Percentiles rank a stretch among this genome's conserved stretches.
Conservation (phyloP, 2,113 vertebrate species). For the Nannospalax galili region DNA sequence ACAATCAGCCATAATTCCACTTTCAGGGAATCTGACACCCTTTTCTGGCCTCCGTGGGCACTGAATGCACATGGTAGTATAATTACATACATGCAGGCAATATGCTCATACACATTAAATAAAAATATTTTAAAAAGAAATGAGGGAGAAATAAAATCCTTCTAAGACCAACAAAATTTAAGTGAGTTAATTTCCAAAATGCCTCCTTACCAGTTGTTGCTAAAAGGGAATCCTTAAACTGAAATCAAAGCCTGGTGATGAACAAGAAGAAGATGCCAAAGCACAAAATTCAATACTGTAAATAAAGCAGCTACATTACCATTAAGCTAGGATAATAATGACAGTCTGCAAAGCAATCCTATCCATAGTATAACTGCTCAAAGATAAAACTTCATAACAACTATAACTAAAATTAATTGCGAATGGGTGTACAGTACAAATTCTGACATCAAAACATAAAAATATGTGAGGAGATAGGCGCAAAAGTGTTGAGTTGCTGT, state of each 20-base stretch:
- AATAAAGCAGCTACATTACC: background rate
- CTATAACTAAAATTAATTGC: background rate
- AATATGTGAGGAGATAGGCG: background rate
- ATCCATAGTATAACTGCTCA: background rate
- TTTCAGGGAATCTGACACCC: no score
- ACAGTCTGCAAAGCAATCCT: background rate
- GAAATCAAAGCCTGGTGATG: background rate
- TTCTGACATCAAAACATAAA: background rate
- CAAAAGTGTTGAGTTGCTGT: background rate
- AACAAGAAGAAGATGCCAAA: background rate
- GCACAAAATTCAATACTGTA: background rate
- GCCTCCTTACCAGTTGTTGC: background rate
- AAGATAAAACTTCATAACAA: background rate
- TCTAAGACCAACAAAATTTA: background rate
- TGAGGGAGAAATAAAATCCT: background rate
- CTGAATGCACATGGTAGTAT: no score
- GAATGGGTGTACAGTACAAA: background rate
- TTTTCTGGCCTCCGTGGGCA: no score
- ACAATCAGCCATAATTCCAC: no score
- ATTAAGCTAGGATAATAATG: background rate
- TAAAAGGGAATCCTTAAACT: background rate
- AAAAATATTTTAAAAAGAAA: background rate
- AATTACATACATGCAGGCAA: no score
- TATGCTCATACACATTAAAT: no score
- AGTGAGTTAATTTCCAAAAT: background rate